Percentiles rank a stretch among this genome's conserved stretches.
These are phyloP conservation scores for Phragmatobia fuliginosa DNA, from an alignment of 2,888 invertebrate species.

Conservation along the genomic window DNA sequence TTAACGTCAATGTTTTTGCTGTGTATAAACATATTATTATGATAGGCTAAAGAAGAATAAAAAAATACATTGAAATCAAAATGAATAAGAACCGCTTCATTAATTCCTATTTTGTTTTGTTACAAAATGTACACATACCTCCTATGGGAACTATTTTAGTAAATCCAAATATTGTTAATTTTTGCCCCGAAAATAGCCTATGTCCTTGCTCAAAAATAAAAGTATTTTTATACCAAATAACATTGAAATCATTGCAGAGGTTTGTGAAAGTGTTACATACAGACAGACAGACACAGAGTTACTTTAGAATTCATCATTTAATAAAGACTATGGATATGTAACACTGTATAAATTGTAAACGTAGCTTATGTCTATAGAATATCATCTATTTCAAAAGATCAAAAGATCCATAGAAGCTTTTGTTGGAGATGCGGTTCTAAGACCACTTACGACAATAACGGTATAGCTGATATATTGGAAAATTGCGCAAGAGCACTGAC, in stretches of 20 bases:
- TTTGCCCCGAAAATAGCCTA: too few species aligned
- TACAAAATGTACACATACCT: too few species aligned
- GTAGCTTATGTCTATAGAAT: neutral
- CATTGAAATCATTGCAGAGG: too few species aligned
- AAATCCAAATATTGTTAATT: too few species aligned
- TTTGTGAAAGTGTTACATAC: too few species aligned
- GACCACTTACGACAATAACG: conserved; percentile 22
- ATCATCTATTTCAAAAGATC: conserved; percentile 12
- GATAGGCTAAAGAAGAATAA: neutral
- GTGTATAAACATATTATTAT: neutral
- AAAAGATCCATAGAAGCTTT: conserved; percentile 9
- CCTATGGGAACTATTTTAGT: too few species aligned
- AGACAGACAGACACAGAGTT: too few species aligned
- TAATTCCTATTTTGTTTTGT: too few species aligned
- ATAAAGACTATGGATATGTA: too few species aligned
- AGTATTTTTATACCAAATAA: too few species aligned
- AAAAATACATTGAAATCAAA: neutral
- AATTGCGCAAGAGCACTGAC: conserved; percentile 14
- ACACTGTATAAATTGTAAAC: neutral
- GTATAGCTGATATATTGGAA: conserved; percentile 15
- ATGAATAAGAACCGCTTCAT: neutral
- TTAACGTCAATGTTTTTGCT: conserved; percentile 6
- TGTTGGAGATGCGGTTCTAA: conserved; percentile 14
- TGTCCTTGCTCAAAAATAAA: too few species aligned
- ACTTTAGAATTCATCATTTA: too few species aligned